Conservation (phyloP, 2,888 invertebrate species). For the Norana najaformis region DNA sequence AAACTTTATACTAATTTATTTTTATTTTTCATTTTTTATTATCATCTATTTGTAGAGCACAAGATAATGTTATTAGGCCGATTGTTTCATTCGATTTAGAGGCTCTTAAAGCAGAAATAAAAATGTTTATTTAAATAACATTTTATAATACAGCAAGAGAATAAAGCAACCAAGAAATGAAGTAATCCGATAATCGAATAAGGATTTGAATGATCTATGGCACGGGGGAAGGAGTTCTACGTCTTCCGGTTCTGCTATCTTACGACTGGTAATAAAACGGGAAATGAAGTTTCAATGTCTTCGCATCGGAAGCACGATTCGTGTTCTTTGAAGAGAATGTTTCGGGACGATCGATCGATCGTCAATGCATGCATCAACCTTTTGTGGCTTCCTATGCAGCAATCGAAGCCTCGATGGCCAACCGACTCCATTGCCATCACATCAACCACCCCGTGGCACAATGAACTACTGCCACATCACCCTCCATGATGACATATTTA, state of each 20-base stretch:
- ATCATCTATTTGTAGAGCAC: not conserved
- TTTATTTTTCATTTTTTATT: no score
- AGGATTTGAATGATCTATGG: slow-evolving; percentile 5
- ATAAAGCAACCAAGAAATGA: not conserved
- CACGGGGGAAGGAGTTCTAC: not conserved
- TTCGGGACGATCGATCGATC: not conserved
- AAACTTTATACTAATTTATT: not conserved
- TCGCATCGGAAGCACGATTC: not conserved
- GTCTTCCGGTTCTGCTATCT: not conserved
- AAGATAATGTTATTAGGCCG: no score
- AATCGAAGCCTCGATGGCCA: not conserved
- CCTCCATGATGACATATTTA: no score
- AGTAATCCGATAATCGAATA: not conserved
- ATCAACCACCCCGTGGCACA: no score
- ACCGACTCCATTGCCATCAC: no score
- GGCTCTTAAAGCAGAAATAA: not conserved
- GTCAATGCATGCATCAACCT: not conserved
- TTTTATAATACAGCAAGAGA: not conserved
- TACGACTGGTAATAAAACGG: not conserved
- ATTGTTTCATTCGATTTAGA: no score
- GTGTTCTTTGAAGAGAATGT: not conserved
- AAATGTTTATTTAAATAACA: not conserved
- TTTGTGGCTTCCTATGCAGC: not conserved
- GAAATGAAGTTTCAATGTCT: not conserved
- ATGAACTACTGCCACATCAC: no score